Base-by-base conservation (phyloP, 2,113 vertebrate species). In the Pterocles orientalis region DNA sequence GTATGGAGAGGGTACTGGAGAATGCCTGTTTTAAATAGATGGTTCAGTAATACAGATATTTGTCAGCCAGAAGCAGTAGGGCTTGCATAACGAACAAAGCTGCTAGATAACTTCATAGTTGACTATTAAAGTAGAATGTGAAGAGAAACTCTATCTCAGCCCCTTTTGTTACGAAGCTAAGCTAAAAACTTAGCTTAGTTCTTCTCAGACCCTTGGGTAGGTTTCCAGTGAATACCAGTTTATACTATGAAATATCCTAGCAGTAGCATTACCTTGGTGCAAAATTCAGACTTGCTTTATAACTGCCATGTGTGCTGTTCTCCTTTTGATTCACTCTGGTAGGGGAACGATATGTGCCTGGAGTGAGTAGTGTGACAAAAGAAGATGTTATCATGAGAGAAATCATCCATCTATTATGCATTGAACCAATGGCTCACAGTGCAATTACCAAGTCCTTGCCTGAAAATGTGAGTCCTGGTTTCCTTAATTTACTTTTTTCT, bases 371-470 rank as follows among this genome's bases (percentile, higher is more conserved):
- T 25, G 98, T 99, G 92, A 99, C 98, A 88, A 99, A 98, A 97
- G 99, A 99, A 94, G 99, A 99, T 14, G 98, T 99, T 97, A 98
- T 96, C 10, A 99, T 99, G 98, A 98, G 99, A 96, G 99, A 99
- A 97, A 99, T 99, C 47, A 98, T 99, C 92, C 99, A 99, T 93
- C 98, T 99, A 65, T 98, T 99, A 56, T 99, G 99, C 95, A 99
- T 99, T 96, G 99, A 99, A 92, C 99, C 99, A 71, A 99, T 99
- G 99, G 99, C 99, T 96, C 99, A 99, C 78, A 99, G 99, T 95
- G 98, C 98, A 73, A 98, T 99, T 98, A 98, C 98, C 81, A 99
- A 99, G 97, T 98, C 98, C 86, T 98, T 99, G 78, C 99, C 99
- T 45, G 99, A 99, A 95, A 99, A 99, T 13, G 99, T 99, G 97